A percentile compares a stretch with the other conserved stretches of the same genome.
These are phyloP conservation scores for Lates calcarifer DNA, from an alignment of 2,113 vertebrate genomes.

Conservation along the genomic window DNA sequence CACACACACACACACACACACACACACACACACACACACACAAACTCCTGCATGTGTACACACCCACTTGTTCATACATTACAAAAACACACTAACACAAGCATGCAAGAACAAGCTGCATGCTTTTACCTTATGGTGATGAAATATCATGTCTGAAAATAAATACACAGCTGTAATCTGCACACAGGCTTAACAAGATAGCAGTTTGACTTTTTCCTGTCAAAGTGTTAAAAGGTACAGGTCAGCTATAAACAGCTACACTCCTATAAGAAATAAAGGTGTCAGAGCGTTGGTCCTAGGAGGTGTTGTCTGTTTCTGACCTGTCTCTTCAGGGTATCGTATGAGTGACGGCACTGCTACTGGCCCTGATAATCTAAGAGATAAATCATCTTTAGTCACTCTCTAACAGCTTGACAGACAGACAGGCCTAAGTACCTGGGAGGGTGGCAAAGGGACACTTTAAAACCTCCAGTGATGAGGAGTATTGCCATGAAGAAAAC, in stretches of 20 bases:
- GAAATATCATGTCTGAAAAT: conserved; percentile 70
- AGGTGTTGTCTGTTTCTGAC: conserved; percentile 58
- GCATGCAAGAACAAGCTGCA: conserved; percentile 64
- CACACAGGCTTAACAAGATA: conserved; percentile 5
- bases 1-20: conserved; percentile 35
- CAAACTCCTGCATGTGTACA: conserved; percentile 45
- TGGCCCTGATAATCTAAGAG: conserved; percentile 67
- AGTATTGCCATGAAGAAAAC: conserved; percentile 73
- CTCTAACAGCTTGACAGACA: conserved; percentile 76
- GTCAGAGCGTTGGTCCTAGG: conserved; percentile 31
- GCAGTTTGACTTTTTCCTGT: conserved; percentile 51
- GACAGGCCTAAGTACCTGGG: conserved; percentile 81
- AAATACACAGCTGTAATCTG: conserved; percentile 52
- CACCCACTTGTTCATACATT: conserved; percentile 56
- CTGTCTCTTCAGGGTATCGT: conserved; percentile 57
- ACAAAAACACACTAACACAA: conserved; percentile 58
- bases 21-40: conserved; percentile 33
- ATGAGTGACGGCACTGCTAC: conserved; percentile 64
- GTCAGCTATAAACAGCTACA: conserved; percentile 39
- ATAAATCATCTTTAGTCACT: conserved; percentile 79
- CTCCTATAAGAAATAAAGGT: conserved; percentile 14
- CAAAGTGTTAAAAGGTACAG: conserved; percentile 38
- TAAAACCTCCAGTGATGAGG: conserved; percentile 76
- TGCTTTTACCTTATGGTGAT: conserved; percentile 65
- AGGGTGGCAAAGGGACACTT: conserved; percentile 78